Percentiles rank a stretch among this genome's conserved stretches.
Evolutionary conservation across 2,113 vertebrate genomes (phyloP).

Genomic region (Cygnus atratus): DNA sequence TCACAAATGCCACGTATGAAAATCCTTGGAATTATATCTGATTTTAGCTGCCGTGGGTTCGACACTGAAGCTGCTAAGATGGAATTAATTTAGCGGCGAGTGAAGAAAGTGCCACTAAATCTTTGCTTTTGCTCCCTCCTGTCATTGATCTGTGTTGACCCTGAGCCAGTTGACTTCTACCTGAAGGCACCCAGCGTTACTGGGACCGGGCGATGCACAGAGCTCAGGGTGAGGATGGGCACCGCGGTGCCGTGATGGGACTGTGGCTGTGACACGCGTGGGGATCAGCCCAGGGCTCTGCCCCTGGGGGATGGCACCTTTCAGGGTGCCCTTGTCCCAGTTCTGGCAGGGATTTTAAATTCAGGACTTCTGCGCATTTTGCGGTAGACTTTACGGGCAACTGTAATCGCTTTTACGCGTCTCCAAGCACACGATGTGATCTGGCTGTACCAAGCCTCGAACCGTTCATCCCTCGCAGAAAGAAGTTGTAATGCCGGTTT

Average conservation of each 20-base stretch:
- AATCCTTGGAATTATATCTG: not conserved
- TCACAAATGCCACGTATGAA: not conserved
- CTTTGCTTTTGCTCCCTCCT: not conserved
- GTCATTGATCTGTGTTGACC: not conserved
- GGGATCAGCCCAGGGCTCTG: not conserved
- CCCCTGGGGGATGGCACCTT: not conserved
- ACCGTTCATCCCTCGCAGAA: constrained; percentile 37
- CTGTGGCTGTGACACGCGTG: not conserved
- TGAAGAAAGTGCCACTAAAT: not conserved
- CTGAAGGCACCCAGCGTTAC: not conserved
- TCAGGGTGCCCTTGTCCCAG: not conserved
- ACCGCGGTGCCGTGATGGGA: not conserved
- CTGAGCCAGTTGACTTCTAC: not conserved
- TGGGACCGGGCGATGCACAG: not conserved
- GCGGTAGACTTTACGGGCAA: not conserved
- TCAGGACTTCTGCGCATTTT: constrained; percentile 25
- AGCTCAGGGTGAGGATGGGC: not conserved
- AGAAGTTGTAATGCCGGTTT: constrained; percentile 46
- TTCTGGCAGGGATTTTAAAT: not conserved
- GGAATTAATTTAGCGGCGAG: not conserved
- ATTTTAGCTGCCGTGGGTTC: not conserved
- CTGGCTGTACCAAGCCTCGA: constrained; percentile 38
- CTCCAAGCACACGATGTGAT: constrained; percentile 55
- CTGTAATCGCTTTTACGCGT: constrained; percentile 28
- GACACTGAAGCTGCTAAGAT: not conserved